Conservation (phyloP, 2,888 invertebrate genomes). For the Heteropelma amictum region DNA sequence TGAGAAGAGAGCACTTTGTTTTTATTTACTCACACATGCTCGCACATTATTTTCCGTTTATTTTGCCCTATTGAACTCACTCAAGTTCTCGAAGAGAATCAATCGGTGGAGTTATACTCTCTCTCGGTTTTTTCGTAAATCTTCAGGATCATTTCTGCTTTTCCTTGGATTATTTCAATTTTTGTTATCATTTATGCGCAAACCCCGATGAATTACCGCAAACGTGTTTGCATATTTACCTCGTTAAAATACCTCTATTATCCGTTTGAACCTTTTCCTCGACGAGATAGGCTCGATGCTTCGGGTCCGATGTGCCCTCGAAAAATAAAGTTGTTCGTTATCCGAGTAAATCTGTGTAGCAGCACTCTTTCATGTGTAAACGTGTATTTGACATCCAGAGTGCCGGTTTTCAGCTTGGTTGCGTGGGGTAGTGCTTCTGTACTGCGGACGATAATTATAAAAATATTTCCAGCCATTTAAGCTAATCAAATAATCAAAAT, state of each 20-base stretch:
- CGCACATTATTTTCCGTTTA: background rate
- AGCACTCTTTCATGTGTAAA: conserved; percentile 26
- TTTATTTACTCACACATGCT: conserved; percentile 65
- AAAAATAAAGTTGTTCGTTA: conserved; percentile 45
- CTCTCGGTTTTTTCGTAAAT: background rate
- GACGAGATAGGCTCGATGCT: conserved; percentile 27
- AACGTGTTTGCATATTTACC: background rate
- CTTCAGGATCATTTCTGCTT: background rate
- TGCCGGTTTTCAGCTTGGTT: conserved; percentile 47
- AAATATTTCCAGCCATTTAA: background rate
- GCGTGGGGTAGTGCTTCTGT: conserved; percentile 42
- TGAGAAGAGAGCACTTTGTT: conserved; percentile 66
- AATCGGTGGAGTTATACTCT: background rate
- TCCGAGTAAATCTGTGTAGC: conserved; percentile 49
- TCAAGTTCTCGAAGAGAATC: background rate
- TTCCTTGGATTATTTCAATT: background rate
- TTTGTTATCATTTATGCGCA: background rate
- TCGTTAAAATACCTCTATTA: conserved; percentile 26
- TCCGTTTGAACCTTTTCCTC: background rate
- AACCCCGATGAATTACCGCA: background rate
- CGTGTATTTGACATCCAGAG: conserved; percentile 24
- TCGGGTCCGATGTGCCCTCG: conserved; percentile 25
- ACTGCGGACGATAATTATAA: conserved; percentile 1
- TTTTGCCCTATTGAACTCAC: too few species aligned
- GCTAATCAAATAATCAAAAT: background rate